Evolutionary conservation across 35 echinoderm and acorn worm species (phyloP).

Genomic region (Eucidaris tribuloides): DNA sequence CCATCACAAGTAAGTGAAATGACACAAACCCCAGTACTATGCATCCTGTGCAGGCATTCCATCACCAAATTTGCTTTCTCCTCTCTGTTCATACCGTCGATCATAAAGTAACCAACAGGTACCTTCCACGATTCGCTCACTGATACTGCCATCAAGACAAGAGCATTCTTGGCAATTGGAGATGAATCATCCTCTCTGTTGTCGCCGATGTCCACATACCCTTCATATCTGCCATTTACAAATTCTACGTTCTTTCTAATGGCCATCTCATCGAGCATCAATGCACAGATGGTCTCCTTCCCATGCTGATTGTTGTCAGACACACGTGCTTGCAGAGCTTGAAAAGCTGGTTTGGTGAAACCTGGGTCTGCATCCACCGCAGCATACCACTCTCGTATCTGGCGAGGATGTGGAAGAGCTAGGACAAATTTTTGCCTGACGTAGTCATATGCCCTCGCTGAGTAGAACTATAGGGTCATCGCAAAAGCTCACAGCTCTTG

Average conservation of each 20-base stretch:
- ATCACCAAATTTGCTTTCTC: too few relatives aligned
- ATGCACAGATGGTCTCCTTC: background rate
- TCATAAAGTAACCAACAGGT: too few relatives aligned
- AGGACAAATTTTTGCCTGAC: too few relatives aligned
- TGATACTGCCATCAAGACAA: too few relatives aligned
- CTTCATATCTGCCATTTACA: background rate
- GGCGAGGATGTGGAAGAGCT: background rate
- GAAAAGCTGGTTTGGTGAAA: background rate
- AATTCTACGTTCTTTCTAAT: background rate
- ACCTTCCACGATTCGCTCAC: too few relatives aligned
- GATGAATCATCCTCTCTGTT: too few relatives aligned
- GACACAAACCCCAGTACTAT: too few relatives aligned
- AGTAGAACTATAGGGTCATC: background rate
- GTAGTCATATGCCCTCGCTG: too few relatives aligned
- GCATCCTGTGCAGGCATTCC: too few relatives aligned
- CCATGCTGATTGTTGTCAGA: background rate
- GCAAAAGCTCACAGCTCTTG: background rate
- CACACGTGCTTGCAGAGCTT: background rate
- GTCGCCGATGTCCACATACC: background rate
- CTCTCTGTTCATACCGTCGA: too few relatives aligned
- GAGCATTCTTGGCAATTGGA: too few relatives aligned
- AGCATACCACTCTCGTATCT: background rate
- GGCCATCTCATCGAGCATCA: background rate
- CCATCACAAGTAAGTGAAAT: too few relatives aligned
- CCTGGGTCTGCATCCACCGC: background rate